These are phyloP conservation scores for Sesia apiformis DNA, from an alignment of 2,888 invertebrate species.

Conservation along the genomic window DNA sequence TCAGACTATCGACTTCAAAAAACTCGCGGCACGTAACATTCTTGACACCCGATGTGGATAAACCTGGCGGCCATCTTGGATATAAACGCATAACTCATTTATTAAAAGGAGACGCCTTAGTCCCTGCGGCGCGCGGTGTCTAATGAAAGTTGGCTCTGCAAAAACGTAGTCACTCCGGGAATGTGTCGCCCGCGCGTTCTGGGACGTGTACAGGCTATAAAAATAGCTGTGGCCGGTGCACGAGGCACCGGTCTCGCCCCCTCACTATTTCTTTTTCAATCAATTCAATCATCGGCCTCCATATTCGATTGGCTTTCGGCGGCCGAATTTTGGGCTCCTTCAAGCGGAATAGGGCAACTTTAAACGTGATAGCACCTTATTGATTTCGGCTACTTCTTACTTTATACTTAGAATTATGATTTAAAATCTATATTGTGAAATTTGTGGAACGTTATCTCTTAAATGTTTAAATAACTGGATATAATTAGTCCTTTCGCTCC, in stretches of 20 bases:
- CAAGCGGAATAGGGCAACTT: no score
- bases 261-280: slow-evolving; percentile 63
- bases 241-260: slow-evolving; percentile 27
- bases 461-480: no score
- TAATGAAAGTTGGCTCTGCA: slow-evolving; percentile 68
- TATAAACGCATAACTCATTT: slow-evolving; percentile 69
- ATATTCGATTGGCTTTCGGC: slow-evolving; percentile 51
- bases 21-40: slow-evolving; percentile 37
- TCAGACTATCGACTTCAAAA: slow-evolving; percentile 18
- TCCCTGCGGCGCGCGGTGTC: slow-evolving; percentile 56
- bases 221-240: slow-evolving; percentile 55
- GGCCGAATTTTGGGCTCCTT: slow-evolving; percentile 26
- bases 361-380: no score
- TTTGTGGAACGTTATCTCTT: no score
- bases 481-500: no score
- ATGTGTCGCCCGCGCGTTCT: slow-evolving; percentile 70
- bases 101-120: slow-evolving; percentile 63
- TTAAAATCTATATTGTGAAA: no score
- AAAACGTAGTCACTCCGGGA: slow-evolving; percentile 64
- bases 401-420: no score
- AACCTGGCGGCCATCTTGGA: slow-evolving; percentile 55
- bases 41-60: slow-evolving; percentile 47
- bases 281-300: slow-evolving; percentile 63
- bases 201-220: slow-evolving; percentile 67
- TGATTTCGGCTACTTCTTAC: no score